These are phyloP conservation scores for Thalassoma bifasciatum DNA, from an alignment of 2,113 vertebrate species.

Conservation along the genomic window DNA sequence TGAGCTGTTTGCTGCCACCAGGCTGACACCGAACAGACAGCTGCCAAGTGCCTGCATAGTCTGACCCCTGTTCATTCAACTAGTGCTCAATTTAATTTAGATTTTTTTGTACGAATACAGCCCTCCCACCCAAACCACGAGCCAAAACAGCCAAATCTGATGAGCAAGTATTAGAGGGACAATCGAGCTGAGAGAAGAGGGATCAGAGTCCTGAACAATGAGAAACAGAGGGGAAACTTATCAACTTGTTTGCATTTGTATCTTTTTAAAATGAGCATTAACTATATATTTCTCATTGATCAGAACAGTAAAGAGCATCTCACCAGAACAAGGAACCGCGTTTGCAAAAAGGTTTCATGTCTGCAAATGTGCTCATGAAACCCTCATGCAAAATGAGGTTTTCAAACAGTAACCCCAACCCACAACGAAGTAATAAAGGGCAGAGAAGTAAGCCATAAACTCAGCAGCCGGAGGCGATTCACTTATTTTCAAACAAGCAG, in stretches of 20 bases:
- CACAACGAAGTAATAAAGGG: conserved; percentile 52
- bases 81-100: conserved; percentile 37
- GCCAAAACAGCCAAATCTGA: conserved; percentile 43
- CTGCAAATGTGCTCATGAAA: conserved; percentile 7
- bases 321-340: conserved; percentile 47
- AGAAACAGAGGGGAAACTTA: conserved; percentile 37
- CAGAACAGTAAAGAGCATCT: conserved; percentile 74
- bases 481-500: conserved; percentile 48
- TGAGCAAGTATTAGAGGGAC: conserved; percentile 33
- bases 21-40: conserved; percentile 67
- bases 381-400: conserved; percentile 30
- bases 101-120: conserved; percentile 19
- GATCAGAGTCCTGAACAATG: conserved; percentile 60
- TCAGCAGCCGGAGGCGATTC: conserved; percentile 41
- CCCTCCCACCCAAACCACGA: conserved; percentile 38
- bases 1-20: conserved; percentile 32
- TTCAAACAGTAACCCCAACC: conserved; percentile 21
- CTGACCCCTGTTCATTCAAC: conserved; percentile 62
- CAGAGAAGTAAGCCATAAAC: conserved; percentile 45
- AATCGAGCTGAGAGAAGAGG: conserved; percentile 60
- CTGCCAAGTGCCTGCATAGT: conserved; percentile 78
- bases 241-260: background rate
- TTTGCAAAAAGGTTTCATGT: conserved; percentile 27
- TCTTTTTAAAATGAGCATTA: conserved; percentile 28
- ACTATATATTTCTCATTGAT: conserved; percentile 62